These are phyloP conservation scores for Pentamera pediparva DNA, from an alignment of 53 echinoderm and acorn worm genomes.

Conservation along the genomic window DNA sequence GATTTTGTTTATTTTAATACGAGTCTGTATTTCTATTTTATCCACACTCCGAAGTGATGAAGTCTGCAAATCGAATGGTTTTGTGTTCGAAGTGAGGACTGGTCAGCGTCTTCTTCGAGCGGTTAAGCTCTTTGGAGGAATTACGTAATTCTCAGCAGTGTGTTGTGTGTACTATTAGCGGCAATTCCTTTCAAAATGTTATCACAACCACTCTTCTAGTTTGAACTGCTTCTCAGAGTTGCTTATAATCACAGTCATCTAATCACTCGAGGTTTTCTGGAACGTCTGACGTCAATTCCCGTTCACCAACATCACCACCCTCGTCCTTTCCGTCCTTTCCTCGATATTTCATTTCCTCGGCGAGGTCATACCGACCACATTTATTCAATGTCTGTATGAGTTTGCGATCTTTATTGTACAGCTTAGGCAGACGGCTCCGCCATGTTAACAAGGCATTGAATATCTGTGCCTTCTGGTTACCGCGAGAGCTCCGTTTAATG, in stretches of 20 bases:
- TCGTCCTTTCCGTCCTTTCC: constrained; percentile 38
- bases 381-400: constrained; percentile 53
- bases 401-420: constrained; percentile 78
- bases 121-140: too few species aligned
- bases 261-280: background rate
- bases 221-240: background rate
- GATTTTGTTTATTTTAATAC: too few species aligned
- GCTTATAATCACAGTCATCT: background rate
- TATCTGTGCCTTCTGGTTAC: constrained; percentile 55
- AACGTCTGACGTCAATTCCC: background rate
- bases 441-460: constrained; percentile 82
- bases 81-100: too few species aligned
- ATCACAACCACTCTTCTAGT: too few species aligned
- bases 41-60: too few species aligned
- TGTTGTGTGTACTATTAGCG: too few species aligned
- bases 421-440: constrained; percentile 74
- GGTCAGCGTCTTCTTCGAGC: too few species aligned
- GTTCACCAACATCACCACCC: background rate
- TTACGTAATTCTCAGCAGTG: too few species aligned
- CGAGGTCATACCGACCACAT: constrained; percentile 86
- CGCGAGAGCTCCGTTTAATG: constrained; percentile 76
- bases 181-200: too few species aligned
- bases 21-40: too few species aligned
- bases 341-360: constrained; percentile 75
- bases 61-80: too few species aligned